These are phyloP conservation scores for Acleris literana DNA, from an alignment of 2,888 invertebrate species.

Conservation along the genomic window DNA sequence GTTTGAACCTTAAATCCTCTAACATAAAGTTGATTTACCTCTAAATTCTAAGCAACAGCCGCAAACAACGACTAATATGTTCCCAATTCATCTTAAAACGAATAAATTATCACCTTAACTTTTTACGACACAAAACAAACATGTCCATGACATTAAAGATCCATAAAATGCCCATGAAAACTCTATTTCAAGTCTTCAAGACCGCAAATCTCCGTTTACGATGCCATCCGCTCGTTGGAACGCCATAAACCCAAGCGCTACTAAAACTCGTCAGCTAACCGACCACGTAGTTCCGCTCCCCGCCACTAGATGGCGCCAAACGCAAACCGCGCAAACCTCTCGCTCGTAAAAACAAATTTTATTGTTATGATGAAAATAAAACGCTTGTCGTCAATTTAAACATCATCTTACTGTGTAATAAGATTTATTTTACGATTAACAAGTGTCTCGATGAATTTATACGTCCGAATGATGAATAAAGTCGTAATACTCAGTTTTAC, in stretches of 20 bases:
- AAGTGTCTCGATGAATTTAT: constrained; percentile 84
- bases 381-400: constrained; percentile 84
- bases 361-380: constrained; percentile 84
- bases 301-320: constrained; percentile 72
- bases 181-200: constrained; percentile 33
- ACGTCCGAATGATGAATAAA: constrained; percentile 79
- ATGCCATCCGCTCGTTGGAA: constrained; percentile 66
- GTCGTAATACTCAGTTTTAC: constrained; percentile 78
- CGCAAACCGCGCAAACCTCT: constrained; percentile 52
- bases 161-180: constrained; percentile 17
- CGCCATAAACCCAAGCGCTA: constrained; percentile 61
- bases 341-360: constrained; percentile 82
- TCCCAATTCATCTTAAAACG: too few species aligned
- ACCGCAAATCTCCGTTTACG: constrained; percentile 68
- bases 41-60: too few species aligned
- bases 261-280: constrained; percentile 61
- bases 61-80: too few species aligned
- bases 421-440: constrained; percentile 84
- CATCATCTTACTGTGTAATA: constrained; percentile 82
- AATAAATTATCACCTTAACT: too few species aligned
- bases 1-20: too few species aligned
- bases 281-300: constrained; percentile 56
- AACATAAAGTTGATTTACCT: too few species aligned
- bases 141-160: constrained; percentile 1
- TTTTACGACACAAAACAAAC: neutral